Base-by-base conservation (phyloP, 2,113 vertebrate species). In the Taurulus bubalis region DNA sequence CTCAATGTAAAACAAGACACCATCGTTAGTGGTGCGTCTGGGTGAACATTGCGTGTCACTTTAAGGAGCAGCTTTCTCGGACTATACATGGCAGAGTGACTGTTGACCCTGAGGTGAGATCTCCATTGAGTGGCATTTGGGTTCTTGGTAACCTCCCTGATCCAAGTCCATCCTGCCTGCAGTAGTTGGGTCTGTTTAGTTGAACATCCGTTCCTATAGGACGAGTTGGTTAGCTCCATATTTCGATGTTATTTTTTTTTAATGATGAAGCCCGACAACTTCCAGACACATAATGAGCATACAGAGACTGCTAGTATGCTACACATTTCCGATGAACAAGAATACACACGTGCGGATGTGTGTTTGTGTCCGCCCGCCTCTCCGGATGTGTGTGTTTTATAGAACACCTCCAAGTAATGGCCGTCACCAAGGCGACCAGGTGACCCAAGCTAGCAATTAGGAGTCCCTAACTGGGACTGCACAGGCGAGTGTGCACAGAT, bases 401-500 rank as follows among this genome's bases (percentile, higher is more conserved):
- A 63, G 75, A 75, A 36, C 67, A 81, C 76, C 72, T 90, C 67
- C 67, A 36, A 90, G 77, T 92, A 92, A 92, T 86, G 80, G 72
- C 80, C 62, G 68, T 92, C 74, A 70, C 87, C 83, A 88, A 90
- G 84, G 90, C 67, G 77, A 93, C 93, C 86, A 93, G 90, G 92
- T 94, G 91, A 94, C 92, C 92, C 87, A 55, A 16, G 82, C 85
- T 71, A 77, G 85, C 91, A 94, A 94, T 94, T 93, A 94, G 86
- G 78, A 84, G 76, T 88, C 86, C 75, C 80, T 88, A 86, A 90
- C 89, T 89, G 91, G 75, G 82, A 79, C 32, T 6, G 72, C 30
- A 70, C 64, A 2, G 9, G 72, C 22, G 14, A 86, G 80, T 63
- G 79, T 79, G 83, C 77, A 86, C 87, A 89, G 90, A 91, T 78